phyloP scores from a whole-genome alignment of 2,888 invertebrate species.

The Aplocera efformata region DNA sequence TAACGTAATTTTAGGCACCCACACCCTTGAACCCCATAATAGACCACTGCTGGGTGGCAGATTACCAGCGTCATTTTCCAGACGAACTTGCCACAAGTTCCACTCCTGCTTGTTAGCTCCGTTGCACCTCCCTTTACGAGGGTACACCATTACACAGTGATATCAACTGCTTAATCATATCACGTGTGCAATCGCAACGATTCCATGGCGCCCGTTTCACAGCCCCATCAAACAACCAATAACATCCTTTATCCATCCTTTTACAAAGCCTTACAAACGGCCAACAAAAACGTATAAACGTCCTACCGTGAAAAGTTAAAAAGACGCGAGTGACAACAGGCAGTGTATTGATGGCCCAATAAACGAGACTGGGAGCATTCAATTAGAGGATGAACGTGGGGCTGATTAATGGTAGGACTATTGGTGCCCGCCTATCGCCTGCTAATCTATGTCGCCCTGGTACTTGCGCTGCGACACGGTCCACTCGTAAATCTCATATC shows the following conservation, averaged over 20 bases:
- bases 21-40: no score
- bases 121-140: no score
- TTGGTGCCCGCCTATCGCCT: slow-evolving; percentile 14
- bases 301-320: slow-evolving; percentile 20
- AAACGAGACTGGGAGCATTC: slow-evolving; percentile 51
- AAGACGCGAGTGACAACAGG: slow-evolving; percentile 21
- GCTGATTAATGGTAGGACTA: slow-evolving; percentile 38
- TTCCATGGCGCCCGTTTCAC: background rate
- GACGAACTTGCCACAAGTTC: no score
- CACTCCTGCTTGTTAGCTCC: no score
- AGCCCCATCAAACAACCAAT: slow-evolving; percentile 14
- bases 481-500: no score
- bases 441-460: slow-evolving; percentile 25
- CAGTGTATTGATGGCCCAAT: slow-evolving; percentile 51
- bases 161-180: no score
- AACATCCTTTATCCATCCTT: slow-evolving; percentile 15
- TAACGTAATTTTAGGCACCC: no score
- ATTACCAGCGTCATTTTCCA: no score
- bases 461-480: slow-evolving; percentile 10
- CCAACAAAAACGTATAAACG: slow-evolving; percentile 21
- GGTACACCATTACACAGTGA: no score
- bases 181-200: no score
- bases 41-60: no score
- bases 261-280: slow-evolving; percentile 17
- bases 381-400: slow-evolving; percentile 57